Percentiles rank a stretch among this genome's conserved stretches.
Conservation (phyloP, 2,797 vertebrate species). For the Siniperca scherzeri region DNA sequence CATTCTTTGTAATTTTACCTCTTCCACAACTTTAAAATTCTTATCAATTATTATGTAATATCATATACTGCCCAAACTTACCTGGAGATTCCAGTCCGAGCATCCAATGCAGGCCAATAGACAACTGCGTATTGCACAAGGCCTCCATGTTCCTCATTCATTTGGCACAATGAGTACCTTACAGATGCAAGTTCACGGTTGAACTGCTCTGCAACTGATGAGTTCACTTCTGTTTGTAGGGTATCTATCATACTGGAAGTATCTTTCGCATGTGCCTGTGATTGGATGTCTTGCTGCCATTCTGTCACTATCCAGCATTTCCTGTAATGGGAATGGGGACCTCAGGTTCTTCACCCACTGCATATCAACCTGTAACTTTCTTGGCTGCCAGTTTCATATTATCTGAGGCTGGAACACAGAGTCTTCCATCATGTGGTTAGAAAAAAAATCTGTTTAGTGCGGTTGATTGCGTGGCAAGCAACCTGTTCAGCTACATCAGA, state of each 20-base stretch:
- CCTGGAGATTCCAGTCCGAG: no score
- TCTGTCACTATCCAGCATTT: not conserved
- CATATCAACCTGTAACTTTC: conserved; percentile 2
- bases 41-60: no score
- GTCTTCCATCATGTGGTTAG: conserved; percentile 31
- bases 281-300: not conserved
- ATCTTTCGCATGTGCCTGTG: not conserved
- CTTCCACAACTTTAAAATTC: no score
- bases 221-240: not conserved
- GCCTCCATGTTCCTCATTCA: not conserved
- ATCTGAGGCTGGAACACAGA: conserved; percentile 12
- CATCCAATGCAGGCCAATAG: no score
- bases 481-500: conserved; percentile 39
- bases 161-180: not conserved
- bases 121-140: no score
- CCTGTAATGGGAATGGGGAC: conserved; percentile 5
- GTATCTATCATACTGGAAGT: not conserved
- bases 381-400: not conserved
- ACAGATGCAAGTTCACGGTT: not conserved
- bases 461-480: conserved; percentile 35
- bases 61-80: no score
- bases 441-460: conserved; percentile 36
- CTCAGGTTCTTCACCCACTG: conserved; percentile 27
- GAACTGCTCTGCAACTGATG: not conserved
- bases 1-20: no score